A percentile compares a stretch with the other conserved stretches of the same genome.
phyloP scores from a whole-genome alignment of 2,797 vertebrate genomes.

The Gymnothorax reevesii region DNA sequence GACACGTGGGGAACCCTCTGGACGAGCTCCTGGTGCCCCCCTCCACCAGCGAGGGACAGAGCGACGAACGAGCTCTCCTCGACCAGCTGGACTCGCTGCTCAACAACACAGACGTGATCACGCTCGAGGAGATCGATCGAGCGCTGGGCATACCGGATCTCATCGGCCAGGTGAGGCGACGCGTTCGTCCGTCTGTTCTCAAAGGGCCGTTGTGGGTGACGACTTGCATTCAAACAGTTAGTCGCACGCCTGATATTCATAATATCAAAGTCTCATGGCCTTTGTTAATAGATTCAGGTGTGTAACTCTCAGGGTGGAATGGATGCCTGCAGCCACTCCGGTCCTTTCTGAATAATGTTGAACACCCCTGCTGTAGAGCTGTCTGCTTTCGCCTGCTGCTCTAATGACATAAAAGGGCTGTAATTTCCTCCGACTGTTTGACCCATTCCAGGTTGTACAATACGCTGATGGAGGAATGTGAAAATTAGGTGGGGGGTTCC shows the following conservation, averaged over 20 bases:
- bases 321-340: too few relatives aligned
- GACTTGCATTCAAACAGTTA: too few relatives aligned
- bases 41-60: conserved; percentile 83
- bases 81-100: conserved; percentile 93
- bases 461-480: neutral
- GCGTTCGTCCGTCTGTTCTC: neutral
- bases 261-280: too few relatives aligned
- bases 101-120: conserved; percentile 88
- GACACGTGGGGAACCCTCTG: conserved; percentile 81
- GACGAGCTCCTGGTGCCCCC: conserved; percentile 87
- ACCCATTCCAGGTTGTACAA: neutral
- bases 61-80: conserved; percentile 87
- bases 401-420: neutral
- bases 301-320: too few relatives aligned
- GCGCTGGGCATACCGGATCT: conserved; percentile 96
- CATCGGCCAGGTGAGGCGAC: conserved; percentile 84
- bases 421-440: neutral
- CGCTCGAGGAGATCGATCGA: conserved; percentile 94
- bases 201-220: too few relatives aligned
- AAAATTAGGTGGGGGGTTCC: neutral
- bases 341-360: too few relatives aligned
- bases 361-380: neutral
- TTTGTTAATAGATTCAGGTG: too few relatives aligned
- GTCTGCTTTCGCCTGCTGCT: neutral
- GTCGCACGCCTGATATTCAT: too few relatives aligned